Conservation (phyloP, 1,140 invertebrate genomes). For the Pogonomyrmex barbatus region DNA sequence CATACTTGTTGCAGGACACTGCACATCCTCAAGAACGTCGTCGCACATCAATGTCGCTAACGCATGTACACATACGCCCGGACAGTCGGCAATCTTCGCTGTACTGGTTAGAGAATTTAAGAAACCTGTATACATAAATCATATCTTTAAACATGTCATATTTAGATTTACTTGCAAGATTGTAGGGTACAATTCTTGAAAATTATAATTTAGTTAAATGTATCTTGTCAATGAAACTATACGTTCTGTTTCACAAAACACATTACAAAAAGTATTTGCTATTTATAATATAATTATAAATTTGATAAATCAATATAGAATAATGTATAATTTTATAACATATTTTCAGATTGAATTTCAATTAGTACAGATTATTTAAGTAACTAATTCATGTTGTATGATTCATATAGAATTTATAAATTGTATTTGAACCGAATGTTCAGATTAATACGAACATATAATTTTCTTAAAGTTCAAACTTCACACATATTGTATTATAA, state of each 20-base stretch:
- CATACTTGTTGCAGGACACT: slow-evolving; percentile 92
- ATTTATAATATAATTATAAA: too few species aligned
- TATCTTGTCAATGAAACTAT: too few species aligned
- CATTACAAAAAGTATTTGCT: too few species aligned
- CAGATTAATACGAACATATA: not conserved
- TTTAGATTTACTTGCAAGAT: too few species aligned
- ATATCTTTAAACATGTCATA: not conserved
- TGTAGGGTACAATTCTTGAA: too few species aligned
- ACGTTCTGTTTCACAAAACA: too few species aligned
- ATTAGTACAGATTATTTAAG: not conserved
- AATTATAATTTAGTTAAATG: too few species aligned
- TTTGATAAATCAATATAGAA: too few species aligned
- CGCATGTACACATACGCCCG: slow-evolving; percentile 93
- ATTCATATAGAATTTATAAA: not conserved
- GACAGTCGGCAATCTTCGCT: slow-evolving; percentile 93
- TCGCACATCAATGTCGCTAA: slow-evolving; percentile 93
- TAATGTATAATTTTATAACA: not conserved
- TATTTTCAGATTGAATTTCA: not conserved
- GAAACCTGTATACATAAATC: slow-evolving; percentile 87
- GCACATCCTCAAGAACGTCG: slow-evolving; percentile 92
- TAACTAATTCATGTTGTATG: not conserved
- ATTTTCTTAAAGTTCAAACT: not conserved
- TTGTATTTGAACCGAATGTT: too few species aligned
- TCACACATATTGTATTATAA: too few species aligned
- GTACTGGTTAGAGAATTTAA: slow-evolving; percentile 94